These are phyloP conservation scores for Setipinna tenuifilis DNA, from an alignment of 2,797 vertebrate genomes.

Conservation along the genomic window DNA sequence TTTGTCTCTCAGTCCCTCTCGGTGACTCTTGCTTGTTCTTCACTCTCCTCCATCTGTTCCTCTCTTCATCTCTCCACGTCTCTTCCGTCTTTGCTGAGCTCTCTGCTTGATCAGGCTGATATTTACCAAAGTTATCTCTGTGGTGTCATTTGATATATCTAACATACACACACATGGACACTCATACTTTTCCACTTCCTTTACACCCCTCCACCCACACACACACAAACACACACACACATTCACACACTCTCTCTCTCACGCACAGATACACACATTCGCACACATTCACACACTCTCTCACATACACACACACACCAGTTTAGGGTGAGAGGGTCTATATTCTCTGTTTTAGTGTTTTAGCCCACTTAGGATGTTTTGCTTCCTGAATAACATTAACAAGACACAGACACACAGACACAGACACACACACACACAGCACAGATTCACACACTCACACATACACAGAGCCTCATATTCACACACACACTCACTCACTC, in stretches of 20 bases:
- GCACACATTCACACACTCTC: constrained; percentile 8
- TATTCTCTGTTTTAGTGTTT: constrained; percentile 3
- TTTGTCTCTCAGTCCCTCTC: too few species aligned
- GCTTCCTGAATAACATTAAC: constrained; percentile 14
- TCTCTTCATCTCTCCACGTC: too few species aligned
- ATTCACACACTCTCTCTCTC: background rate
- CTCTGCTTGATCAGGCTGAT: background rate
- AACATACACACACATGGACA: background rate
- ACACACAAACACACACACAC: background rate
- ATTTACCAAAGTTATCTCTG: background rate
- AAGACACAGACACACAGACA: background rate
- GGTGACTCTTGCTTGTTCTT: too few species aligned
- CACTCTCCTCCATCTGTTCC: too few species aligned
- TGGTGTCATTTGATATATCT: background rate
- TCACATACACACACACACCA: background rate
- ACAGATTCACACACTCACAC: constrained; percentile 5
- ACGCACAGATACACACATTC: background rate
- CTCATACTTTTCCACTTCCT: too few species aligned
- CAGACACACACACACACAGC: constrained; percentile 10
- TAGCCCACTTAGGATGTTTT: background rate
- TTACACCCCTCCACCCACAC: background rate
- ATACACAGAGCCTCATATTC: background rate
- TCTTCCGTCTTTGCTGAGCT: background rate
- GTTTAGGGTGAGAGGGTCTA: background rate
- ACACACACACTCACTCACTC: too few species aligned